These are phyloP conservation scores for Bufo bufo DNA, from an alignment of 2,113 vertebrate genomes.

Conservation along the genomic window DNA sequence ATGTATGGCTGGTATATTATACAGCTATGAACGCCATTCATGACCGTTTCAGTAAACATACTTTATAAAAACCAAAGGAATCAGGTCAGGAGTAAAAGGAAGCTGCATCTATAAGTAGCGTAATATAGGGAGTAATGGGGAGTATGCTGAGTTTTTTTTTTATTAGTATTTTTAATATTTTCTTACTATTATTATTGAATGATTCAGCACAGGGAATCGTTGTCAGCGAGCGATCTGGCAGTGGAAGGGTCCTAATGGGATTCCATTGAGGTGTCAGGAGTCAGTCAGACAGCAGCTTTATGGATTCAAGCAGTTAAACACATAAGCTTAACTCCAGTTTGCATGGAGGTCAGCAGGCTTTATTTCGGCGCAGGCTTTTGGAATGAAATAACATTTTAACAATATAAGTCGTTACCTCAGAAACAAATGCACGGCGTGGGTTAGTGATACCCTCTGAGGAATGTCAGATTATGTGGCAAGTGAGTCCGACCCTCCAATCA, in stretches of 20 bases:
- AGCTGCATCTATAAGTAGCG: too few species aligned
- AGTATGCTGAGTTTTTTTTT: too few species aligned
- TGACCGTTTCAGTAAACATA: too few species aligned
- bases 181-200: not conserved
- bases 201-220: not conserved
- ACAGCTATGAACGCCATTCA: too few species aligned
- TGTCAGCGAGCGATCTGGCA: not conserved
- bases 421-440: slow-evolving; percentile 43
- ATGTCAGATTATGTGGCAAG: slow-evolving; percentile 52
- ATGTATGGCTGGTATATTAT: too few species aligned
- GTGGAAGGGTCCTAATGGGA: slow-evolving; percentile 40
- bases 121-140: too few species aligned
- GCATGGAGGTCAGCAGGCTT: slow-evolving; percentile 42
- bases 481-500: slow-evolving; percentile 39
- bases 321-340: slow-evolving; percentile 53
- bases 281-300: slow-evolving; percentile 43
- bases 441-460: slow-evolving; percentile 51
- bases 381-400: slow-evolving; percentile 52
- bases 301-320: slow-evolving; percentile 51
- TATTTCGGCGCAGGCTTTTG: slow-evolving; percentile 31
- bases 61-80: too few species aligned
- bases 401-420: slow-evolving; percentile 53
- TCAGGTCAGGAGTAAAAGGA: too few species aligned
- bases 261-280: slow-evolving; percentile 35
- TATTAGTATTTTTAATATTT: not conserved